Evolutionary conservation across 2,797 vertebrate species (phyloP), one percentile per base, ranked within the genome.

Genomic region (Parauchenoglanis ngamensis): DNA sequence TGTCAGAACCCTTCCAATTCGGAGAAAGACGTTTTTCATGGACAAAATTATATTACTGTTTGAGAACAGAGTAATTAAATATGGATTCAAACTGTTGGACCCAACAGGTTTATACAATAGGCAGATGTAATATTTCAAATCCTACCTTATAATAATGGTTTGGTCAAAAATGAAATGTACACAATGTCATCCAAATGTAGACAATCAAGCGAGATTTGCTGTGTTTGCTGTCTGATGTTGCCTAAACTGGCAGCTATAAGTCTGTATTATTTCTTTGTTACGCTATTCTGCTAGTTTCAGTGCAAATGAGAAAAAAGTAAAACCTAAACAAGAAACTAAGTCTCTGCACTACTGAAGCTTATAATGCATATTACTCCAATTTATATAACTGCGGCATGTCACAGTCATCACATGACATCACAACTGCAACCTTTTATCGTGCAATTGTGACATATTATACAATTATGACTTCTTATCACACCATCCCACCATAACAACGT

Each of bases 1-100:
- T 46, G 56, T 87, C 81, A 83, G 63, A 54, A 86, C 82, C 78
- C 56, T 68, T 81, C 31, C 10, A 40, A 68, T 54, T 79, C 46
- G 52, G 65, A 89, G 57, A 88, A 89, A 49, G 2, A 54, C 77
- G 46, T 82, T 52, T 75, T 52, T 87, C 65, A 83, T 52, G 21
- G 81, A 67, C 80, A 31, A 46, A 65, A 65, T 19, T 19, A 12
- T 79, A 59, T 44, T 40, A 59, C 21, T 79, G 31, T 23, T 61
- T 61, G 21, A 80, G 25, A 44, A 80, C 31, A 11, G 59, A 81
- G 79, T 46, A 81, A 81, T 46, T n/a, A 49, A 65, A 67, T 31
- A 82, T 52, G 17, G 59, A 65, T 61, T 65, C 44, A n/a, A 49
- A 31, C 59, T 81, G 12, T 46, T 46, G 78, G 78, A 63, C 57